Evolutionary conservation across 2,888 invertebrate species (phyloP).

Genomic region (Chrysopilus asiliformis): DNA sequence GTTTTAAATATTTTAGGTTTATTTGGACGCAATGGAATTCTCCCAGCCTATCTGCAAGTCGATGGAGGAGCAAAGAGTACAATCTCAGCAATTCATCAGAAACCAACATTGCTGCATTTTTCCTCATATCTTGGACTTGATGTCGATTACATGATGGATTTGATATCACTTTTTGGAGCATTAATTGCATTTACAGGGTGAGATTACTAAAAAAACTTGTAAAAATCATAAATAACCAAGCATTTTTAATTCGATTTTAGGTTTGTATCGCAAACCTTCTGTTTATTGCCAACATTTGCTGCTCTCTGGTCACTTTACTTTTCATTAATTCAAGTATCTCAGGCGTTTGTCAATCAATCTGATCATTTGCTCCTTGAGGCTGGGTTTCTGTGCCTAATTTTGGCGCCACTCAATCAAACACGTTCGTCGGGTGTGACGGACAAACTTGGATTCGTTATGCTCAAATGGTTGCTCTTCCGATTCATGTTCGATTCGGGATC

Average conservation of each 20-base stretch:
- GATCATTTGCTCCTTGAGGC: slow-evolving; percentile 60
- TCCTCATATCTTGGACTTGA: slow-evolving; percentile 51
- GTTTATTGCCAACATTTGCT: slow-evolving; percentile 46
- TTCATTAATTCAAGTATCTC: slow-evolving; percentile 62
- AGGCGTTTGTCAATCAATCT: slow-evolving; percentile 41
- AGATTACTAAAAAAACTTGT: slow-evolving; percentile 10
- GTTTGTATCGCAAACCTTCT: slow-evolving; percentile 45
- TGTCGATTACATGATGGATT: slow-evolving; percentile 52
- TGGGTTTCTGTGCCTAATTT: slow-evolving; percentile 52
- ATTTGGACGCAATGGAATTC: slow-evolving; percentile 60
- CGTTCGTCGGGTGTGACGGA: slow-evolving; percentile 12
- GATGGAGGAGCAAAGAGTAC: slow-evolving; percentile 27
- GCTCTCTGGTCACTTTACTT: slow-evolving; percentile 56
- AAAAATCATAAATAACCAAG: not conserved
- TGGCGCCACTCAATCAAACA: slow-evolving; percentile 48
- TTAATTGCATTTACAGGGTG: slow-evolving; percentile 53
- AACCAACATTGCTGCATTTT: slow-evolving; percentile 53
- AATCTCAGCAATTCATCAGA: slow-evolving; percentile 36
- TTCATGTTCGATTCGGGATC: slow-evolving; percentile 58
- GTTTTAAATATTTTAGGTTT: too few species aligned
- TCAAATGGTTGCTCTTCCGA: slow-evolving; percentile 59
- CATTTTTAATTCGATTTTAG: slow-evolving; percentile 32
- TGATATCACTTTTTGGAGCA: slow-evolving; percentile 48
- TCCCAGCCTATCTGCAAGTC: slow-evolving; percentile 43
- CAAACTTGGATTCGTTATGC: slow-evolving; percentile 14